Evolutionary conservation across 2,797 vertebrate genomes (phyloP).

Genomic region (Acrossocheilus fasciatus): DNA sequence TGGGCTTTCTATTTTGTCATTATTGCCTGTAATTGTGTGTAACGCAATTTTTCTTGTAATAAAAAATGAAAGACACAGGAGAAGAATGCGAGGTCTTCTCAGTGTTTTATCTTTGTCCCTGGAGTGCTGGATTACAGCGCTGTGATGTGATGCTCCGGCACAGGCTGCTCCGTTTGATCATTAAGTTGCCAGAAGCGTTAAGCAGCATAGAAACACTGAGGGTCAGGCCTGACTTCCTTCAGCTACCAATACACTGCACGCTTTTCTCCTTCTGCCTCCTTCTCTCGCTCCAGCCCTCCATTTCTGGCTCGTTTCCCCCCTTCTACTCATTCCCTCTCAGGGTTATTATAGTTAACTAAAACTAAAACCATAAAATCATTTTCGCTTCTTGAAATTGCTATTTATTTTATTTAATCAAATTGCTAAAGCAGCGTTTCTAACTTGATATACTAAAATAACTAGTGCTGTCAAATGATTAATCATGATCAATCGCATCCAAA

Average conservation of each 20-base stretch:
- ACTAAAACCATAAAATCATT: neutral
- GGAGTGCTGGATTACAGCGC: constrained; percentile 45
- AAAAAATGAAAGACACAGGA: constrained; percentile 62
- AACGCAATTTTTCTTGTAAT: constrained; percentile 48
- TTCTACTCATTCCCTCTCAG: constrained; percentile 11
- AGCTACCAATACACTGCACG: constrained; percentile 67
- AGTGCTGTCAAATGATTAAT: too few species aligned
- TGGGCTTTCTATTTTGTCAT: constrained; percentile 50
- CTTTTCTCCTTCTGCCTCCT: neutral
- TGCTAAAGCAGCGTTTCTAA: neutral
- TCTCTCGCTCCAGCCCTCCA: neutral
- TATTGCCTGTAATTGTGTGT: constrained; percentile 56
- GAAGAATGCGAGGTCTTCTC: constrained; percentile 70
- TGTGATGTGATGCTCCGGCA: constrained; percentile 56
- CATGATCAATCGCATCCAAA: too few species aligned
- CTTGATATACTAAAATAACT: neutral
- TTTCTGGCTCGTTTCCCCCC: neutral
- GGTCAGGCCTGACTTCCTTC: constrained; percentile 49
- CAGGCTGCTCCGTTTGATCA: constrained; percentile 74
- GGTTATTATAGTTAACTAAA: neutral
- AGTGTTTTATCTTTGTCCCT: constrained; percentile 71
- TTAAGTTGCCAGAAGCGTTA: constrained; percentile 68
- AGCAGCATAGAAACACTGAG: constrained; percentile 66
- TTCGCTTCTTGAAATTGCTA: neutral
- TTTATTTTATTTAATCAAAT: neutral